Base-by-base conservation (phyloP, 2,888 invertebrate genomes). In the Willowsia nigromaculata region DNA sequence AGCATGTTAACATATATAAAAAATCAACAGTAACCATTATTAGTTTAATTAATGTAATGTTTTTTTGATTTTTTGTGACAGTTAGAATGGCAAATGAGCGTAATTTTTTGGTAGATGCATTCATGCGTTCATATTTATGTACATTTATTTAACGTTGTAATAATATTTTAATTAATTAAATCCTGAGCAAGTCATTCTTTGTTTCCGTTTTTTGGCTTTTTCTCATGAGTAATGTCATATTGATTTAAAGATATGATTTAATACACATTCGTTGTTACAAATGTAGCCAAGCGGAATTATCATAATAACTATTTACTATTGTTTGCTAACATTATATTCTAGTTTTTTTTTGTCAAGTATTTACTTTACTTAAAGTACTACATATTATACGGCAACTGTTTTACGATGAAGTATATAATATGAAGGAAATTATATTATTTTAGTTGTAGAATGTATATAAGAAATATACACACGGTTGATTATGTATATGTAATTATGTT, bases 251-350 rank as follows among this genome's bases (percentile, higher is more conserved):
- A 47, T 18, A 83, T 22, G 83, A 50, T 62, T 59, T 82, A 15
- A n/a, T 13, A 33, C 65, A 33, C 71, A 74, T 84, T 84, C 37
- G 22, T 43, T 25, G 27, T 82, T 37, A 74, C 43, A 13, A 74
- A 22, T 7, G 53, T 27, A 78, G 80, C 50, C 22, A 30, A 13
- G 47, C 43, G 74, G 30, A 47, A 33, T 33, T 83, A 47, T 74
- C 37, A 25, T 71, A 37, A n/a, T 43, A 43, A 74, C 25, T 59
- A 40, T 74, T 62, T 71, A 83, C 25, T 86, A 78, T 86, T 78
- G 86, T 86, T 86, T 86, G 86, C 86, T 86, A 86, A 86, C 86
- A 80, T 86, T 68, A 71, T 18, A 59, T 11, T 85, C 65, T 80
- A 86, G 78, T 81, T 65, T 81, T 33, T 68, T 62, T 83, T 81